Conservation (phyloP, 2,113 vertebrate species). For the Taxidea taxus region DNA sequence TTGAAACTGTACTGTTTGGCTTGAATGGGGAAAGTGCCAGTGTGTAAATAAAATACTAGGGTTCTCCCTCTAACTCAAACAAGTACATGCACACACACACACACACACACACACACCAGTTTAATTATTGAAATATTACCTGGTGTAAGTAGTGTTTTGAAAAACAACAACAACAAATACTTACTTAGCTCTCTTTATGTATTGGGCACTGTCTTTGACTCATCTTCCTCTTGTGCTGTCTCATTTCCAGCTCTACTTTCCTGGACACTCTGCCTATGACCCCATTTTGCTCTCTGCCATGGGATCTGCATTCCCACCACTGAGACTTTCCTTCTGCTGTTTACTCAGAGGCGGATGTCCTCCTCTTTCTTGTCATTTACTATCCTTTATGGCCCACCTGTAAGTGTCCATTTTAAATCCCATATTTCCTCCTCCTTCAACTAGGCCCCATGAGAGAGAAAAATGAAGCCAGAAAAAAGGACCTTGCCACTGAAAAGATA, state of each 20-base stretch:
- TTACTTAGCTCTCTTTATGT: not conserved
- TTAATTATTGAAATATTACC: not conserved
- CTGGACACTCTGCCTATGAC: not conserved
- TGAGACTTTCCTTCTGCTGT: not conserved
- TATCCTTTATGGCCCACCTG: not conserved
- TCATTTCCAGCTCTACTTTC: not conserved
- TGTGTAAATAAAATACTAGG: not conserved
- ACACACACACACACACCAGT: not conserved
- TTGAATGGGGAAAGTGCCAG: not conserved
- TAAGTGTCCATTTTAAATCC: not conserved
- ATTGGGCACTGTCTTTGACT: accelerated
- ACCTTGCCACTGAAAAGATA: not conserved
- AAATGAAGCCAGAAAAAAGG: not conserved
- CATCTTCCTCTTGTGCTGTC: too few relatives aligned
- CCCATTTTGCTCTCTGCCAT: not conserved
- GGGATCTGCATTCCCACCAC: not conserved
- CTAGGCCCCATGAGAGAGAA: not conserved
- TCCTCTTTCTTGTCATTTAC: not conserved
- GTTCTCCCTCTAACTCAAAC: not conserved
- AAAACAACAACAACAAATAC: not conserved
- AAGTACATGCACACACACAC: not conserved
- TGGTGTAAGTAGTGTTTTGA: not conserved
- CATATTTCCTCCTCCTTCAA: not conserved
- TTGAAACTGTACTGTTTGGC: not conserved
- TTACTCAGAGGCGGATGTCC: not conserved